A percentile compares a stretch with the other conserved stretches of the same genome.
These are phyloP conservation scores for Oryzias sinensis DNA, from an alignment of 2,797 vertebrate species.

Conservation along the genomic window DNA sequence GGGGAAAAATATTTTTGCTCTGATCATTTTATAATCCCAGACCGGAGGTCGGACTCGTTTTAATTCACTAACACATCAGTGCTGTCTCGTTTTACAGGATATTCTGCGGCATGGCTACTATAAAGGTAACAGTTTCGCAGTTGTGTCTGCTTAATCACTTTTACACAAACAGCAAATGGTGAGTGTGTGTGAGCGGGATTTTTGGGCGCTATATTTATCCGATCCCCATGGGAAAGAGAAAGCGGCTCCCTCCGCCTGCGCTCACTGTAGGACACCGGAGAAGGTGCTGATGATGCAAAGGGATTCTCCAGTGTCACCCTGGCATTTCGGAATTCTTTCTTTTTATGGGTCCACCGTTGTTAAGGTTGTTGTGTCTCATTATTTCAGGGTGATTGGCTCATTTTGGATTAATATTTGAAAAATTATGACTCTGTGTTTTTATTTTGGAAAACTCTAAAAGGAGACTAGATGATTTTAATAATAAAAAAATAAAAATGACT, in stretches of 20 bases:
- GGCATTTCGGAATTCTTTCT: constrained; percentile 78
- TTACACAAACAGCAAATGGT: constrained; percentile 94
- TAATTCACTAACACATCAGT: constrained; percentile 42
- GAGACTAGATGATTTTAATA: no score
- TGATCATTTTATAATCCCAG: constrained; percentile 2
- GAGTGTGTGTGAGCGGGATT: constrained; percentile 51
- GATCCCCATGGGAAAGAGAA: constrained; percentile 94
- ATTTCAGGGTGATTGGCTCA: no score
- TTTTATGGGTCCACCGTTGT: constrained; percentile 9
- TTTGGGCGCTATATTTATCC: constrained; percentile 90
- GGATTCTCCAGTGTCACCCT: constrained; percentile 79
- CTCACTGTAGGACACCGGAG: constrained; percentile 83
- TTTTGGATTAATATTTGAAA: no score
- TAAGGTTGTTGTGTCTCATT: constrained; percentile 1
- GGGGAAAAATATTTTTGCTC: no score
- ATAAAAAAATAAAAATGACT: no score
- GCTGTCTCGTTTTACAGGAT: constrained; percentile 66
- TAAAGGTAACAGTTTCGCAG: constrained; percentile 88
- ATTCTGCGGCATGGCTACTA: constrained; percentile 75
- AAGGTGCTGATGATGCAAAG: constrained; percentile 86
- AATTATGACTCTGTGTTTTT: no score
- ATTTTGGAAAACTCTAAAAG: no score
- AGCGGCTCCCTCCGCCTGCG: constrained; percentile 68
- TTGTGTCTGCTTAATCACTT: constrained; percentile 95
- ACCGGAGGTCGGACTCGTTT: constrained; percentile 41